Evolutionary conservation across 2,888 invertebrate species (phyloP), one percentile per base, ranked within the genome.

Genomic region (Geophilus truncorum): DNA sequence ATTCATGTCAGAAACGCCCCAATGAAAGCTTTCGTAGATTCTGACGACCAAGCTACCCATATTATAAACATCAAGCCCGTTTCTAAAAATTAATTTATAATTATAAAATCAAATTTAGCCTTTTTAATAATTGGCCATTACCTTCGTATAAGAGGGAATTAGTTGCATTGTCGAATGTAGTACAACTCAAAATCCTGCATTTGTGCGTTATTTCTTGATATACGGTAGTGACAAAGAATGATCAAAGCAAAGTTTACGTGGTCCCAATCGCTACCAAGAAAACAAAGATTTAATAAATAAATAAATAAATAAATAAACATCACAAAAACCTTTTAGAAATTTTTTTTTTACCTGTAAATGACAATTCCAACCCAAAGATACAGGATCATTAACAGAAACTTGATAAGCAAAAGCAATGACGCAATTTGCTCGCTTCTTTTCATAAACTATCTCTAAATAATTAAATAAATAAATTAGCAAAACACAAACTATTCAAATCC

Each of bases 361-460:
- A 86, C 88, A 89, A 84, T 92, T 90, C 92, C 90, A 7, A 92
- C 92, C 94, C 96, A 96, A 4, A 97, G 88, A 85, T 97, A 97
- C 90, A 0, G 97, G 97, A 88, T 97, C 97, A 89, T 98, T 97
- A 83, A 94, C 93, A 0, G 97, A 97, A 86, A 96, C 95, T 88
- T 91, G 88, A 81, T 90, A 89, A 3, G 89, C 88, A 81, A 91
- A 87, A 83, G 89, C 88, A 9, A 89, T 88, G 2, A 91, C 87
- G 18, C 5, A 28, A 34, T 18, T 76, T 76, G 4, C n/a, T 76
- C n/a, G 18, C 1, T 34, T 0, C 28, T 28, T 76, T 0, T 76
- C 76, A 76, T 18, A 76, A 23, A 18, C 7, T 76, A 12, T 32
- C 76, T 18, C 30, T 32, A 76, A 76, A 76, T 28, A 28, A 70